Conservation (phyloP, 1,140 invertebrate species). For the Odontomachus brunneus region DNA sequence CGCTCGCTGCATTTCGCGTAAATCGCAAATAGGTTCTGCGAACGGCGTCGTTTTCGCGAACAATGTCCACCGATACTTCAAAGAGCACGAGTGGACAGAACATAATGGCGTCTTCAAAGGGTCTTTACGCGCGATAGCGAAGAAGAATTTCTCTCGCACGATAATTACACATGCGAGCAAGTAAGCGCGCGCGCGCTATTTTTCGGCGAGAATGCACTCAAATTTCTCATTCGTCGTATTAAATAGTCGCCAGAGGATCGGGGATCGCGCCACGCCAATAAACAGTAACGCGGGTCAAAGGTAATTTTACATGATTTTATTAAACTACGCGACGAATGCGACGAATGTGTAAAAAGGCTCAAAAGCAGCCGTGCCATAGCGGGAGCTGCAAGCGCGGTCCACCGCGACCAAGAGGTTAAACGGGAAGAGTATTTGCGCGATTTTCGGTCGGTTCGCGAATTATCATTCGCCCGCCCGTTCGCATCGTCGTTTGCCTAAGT, state of each 20-base stretch:
- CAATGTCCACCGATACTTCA: slow-evolving; percentile 50
- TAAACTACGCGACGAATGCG: no score
- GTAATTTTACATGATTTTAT: no score
- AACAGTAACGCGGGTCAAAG: no score
- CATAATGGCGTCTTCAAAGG: background rate
- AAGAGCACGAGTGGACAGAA: slow-evolving; percentile 7
- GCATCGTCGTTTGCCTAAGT: background rate
- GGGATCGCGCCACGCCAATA: no score
- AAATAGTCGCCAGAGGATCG: no score
- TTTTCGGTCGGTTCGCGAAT: background rate
- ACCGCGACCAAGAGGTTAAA: no score
- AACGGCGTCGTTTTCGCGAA: slow-evolving; percentile 51
- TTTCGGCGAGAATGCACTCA: background rate
- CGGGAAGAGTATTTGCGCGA: background rate
- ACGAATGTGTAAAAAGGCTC: no score
- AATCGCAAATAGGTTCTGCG: slow-evolving; percentile 55
- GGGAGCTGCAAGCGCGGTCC: no score
- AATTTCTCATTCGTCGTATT: background rate
- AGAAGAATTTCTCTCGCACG: background rate
- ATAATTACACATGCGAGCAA: background rate
- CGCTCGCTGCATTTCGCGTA: slow-evolving; percentile 54
- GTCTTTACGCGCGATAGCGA: background rate
- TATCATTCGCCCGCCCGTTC: background rate
- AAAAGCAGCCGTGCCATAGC: no score
- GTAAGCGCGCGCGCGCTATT: background rate